Evolutionary conservation across 2,797 vertebrate genomes (phyloP), one percentile per base, ranked within the genome.

Genomic region (Peromyscus eremicus): DNA sequence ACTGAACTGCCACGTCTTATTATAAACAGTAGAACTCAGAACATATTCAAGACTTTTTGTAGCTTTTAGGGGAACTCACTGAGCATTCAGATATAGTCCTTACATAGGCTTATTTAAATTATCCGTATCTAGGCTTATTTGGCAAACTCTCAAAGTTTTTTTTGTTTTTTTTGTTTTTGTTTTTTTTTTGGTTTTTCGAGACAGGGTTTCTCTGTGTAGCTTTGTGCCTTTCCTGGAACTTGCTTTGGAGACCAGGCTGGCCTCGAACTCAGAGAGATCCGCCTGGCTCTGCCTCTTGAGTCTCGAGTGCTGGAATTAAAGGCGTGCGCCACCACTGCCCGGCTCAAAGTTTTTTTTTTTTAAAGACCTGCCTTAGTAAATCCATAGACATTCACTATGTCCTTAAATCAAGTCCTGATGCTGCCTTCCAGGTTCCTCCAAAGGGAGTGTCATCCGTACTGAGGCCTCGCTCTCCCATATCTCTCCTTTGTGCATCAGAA

Each of bases 11-110:
- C 55, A 90, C 19, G 83, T 89, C 13, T 70, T 52, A 32, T 55
- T 93, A 3, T 55, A 64, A 92, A 87, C 34, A 70, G 34, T 57
- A 64, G 11, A 71, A 94, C 7, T 89, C 83, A 60, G 11, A 52
- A 43, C 16, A 71, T 52, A 83, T 5, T 87, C 71, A 87, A 92
- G 84, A 86, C 17, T 16, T 81, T 88, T 55, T 93, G 60, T 86
- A 29, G 34, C 27, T 86, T 94, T 89, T 68, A 57, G 37, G 88
- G 25, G 77, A 29, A n/a, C 75, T 87, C 43, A 43, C 25, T 87
- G 27, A 92, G 17, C n/a, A 89, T 79, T 96, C 90, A 82, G 57
- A 23, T 75, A 25, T 34, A 81, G 29, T 82, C 6, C 40, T 91
- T 79, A 89, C 62, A 8, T 93, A 43, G 64, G 60, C 16, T 94